phyloP scores from a whole-genome alignment of 2,113 vertebrate genomes.

The Gymnogyps californianus region DNA sequence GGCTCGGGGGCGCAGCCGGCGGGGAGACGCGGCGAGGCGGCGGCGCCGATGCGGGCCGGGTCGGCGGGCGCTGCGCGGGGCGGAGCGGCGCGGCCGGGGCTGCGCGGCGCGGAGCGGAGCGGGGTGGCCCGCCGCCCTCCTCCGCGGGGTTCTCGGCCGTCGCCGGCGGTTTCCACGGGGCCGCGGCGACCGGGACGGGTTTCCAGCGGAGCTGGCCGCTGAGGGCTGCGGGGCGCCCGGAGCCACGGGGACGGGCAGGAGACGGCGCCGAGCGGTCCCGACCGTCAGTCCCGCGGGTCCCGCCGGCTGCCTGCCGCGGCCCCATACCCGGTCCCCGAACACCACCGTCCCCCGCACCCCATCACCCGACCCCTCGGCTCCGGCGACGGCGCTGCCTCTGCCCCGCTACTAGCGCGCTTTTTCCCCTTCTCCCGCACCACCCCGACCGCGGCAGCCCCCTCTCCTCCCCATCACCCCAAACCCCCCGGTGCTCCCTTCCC shows the following conservation, averaged over 20 bases:
- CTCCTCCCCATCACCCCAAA: not conserved
- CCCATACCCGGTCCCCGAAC: not conserved
- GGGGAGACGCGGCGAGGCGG: not conserved
- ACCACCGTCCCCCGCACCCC: accelerated
- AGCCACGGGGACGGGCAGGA: not conserved
- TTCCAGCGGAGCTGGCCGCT: not conserved
- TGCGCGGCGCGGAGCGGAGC: too few species aligned
- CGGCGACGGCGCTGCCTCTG: not conserved
- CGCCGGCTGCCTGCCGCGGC: not conserved
- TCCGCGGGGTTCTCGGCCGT: not conserved
- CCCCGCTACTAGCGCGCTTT: accelerated
- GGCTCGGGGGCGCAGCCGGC: not conserved
- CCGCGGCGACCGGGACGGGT: not conserved
- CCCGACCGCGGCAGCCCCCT: accelerated
- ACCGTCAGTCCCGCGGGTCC: not conserved
- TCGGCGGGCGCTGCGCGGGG: not conserved
- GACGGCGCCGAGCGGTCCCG: not conserved
- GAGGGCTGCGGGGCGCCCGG: not conserved
- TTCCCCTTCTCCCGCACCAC: too few species aligned
- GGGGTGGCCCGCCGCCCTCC: not conserved
- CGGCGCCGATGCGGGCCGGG: not conserved
- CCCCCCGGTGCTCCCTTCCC: accelerated
- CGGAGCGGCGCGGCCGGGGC: too few species aligned
- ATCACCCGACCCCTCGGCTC: too few species aligned
- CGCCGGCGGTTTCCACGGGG: not conserved